Base-by-base conservation (phyloP, 2,797 vertebrate species). In the Sphenopsis melanotis region DNA sequence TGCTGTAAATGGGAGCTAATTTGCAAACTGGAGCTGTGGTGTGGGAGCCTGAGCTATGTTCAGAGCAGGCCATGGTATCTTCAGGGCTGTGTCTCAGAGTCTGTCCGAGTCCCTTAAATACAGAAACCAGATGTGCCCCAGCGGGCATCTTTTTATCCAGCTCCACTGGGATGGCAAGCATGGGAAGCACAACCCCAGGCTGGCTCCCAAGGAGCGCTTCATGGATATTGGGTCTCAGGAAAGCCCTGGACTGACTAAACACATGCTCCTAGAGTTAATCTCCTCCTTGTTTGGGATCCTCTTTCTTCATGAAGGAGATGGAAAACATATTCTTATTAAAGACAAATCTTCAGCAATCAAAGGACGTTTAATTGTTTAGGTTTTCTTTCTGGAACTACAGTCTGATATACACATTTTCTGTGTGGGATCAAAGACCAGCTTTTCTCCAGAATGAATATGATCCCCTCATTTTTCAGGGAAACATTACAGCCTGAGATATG, bases 61-160 rank as follows among this genome's bases (percentile, higher is more conserved):
- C 32, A 60, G 53, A 77, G n/a, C 11, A 78, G 46, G 27, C 46
- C 39, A 11, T 9, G 15, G 18, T 63, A 32, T 47, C 27, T 59
- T 42, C n/a, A 70, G 17, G 8, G 23, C 2, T 1, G 6, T 8
- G 11, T 17, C 37, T 79, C 47, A 41, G 39, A 55, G 21, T 44
- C 44, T 14, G 1, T 61, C 47, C 1, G 0, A 42, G 69, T 81
- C 19, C 30, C 7, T 60, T 64, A 59, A 57, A 53, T 29, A 42
- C 0, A 81, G 19, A 11, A 66, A 52, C 42, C 14, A 52, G 36
- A 49, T 59, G 37, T 68, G n/a, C 16, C 17, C 10, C 36, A 71
- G 37, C 8, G 36, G 52, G 21, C 0, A 0, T 4, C 4, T 72
- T 89, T 60, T 32, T 52, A 36, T 37, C 11, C 0, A 0, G 15